phyloP scores from a whole-genome alignment of 2,888 invertebrate species.

The Julus scanicus region DNA sequence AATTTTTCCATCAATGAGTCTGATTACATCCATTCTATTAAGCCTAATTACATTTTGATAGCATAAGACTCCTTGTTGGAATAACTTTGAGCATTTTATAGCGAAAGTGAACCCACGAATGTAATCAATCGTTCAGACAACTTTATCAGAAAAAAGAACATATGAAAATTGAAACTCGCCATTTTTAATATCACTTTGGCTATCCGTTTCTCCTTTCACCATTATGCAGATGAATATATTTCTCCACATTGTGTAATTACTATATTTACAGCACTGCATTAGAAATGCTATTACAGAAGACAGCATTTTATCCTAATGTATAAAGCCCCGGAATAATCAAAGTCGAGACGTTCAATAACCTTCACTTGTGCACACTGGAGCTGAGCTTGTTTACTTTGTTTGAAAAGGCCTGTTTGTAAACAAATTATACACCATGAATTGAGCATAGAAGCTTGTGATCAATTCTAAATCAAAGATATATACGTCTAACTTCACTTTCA shows the following conservation, averaged over 20 bases:
- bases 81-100: neutral
- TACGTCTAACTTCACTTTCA: neutral
- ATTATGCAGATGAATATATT: neutral
- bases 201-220: neutral
- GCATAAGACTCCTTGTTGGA: neutral
- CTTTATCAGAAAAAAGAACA: neutral
- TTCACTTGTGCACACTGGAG: neutral
- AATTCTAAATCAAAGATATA: neutral
- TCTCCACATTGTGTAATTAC: neutral
- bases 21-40: constrained; percentile 22
- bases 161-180: neutral
- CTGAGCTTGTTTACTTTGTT: neutral
- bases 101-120: neutral
- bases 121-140: constrained; percentile 7
- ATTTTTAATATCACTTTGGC: neutral
- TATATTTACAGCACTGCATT: neutral
- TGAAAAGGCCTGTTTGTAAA: neutral
- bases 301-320: neutral
- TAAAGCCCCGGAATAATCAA: neutral
- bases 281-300: neutral
- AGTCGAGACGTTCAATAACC: constrained; percentile 39
- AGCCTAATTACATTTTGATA: neutral
- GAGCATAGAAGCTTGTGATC: neutral
- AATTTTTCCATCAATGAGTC: constrained; percentile 41
- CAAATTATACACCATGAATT: neutral